These are phyloP conservation scores for Galbula dea DNA, from an alignment of 2,113 vertebrate species.

Conservation along the genomic window DNA sequence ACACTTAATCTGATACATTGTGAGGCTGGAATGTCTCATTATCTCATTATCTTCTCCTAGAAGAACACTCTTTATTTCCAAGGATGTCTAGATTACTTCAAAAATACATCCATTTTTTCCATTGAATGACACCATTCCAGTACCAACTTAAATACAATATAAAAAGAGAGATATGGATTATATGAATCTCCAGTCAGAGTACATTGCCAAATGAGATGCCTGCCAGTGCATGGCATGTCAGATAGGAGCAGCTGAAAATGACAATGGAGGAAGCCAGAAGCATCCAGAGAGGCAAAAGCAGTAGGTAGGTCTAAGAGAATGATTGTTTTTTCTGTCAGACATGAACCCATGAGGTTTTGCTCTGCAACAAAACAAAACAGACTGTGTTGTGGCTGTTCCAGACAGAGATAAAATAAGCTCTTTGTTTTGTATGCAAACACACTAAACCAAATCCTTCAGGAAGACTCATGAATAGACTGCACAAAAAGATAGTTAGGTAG, in stretches of 20 bases:
- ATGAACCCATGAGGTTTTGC: neutral
- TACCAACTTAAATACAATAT: neutral
- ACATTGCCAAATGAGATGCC: neutral
- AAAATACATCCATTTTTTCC: neutral
- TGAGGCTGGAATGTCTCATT: neutral
- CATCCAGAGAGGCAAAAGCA: neutral
- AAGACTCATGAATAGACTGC: neutral
- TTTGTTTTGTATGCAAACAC: neutral
- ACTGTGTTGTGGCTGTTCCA: neutral
- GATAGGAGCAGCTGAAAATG: neutral
- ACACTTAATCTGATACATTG: neutral
- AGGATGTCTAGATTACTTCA: neutral
- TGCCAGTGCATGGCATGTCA: neutral
- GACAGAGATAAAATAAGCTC: neutral
- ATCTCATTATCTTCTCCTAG: neutral
- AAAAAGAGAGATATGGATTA: slow-evolving; percentile 3
- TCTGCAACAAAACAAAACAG: neutral
- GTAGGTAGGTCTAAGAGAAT: neutral
- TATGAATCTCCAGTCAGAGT: neutral
- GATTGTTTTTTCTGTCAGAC: neutral
- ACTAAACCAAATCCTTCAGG: neutral
- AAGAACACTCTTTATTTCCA: neutral
- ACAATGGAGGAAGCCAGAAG: neutral
- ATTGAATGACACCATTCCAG: neutral
- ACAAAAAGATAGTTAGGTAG: neutral